A percentile compares a stretch with the other conserved stretches of the same genome.
Evolutionary conservation across 1,140 invertebrate species (phyloP).

Genomic region (Brachionus rotundiformis): DNA sequence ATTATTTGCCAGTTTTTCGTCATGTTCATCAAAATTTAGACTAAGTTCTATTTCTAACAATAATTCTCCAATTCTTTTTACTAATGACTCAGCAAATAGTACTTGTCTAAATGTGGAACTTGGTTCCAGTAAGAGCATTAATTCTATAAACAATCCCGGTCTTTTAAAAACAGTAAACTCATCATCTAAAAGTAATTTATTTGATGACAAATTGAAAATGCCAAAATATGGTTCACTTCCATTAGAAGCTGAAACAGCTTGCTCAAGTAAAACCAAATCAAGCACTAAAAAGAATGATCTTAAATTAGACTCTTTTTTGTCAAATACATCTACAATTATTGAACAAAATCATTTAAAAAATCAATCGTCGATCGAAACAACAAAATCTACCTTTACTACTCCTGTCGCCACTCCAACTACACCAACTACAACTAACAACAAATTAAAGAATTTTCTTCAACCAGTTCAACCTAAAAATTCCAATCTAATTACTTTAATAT

Average conservation of each 20-base stretch:
- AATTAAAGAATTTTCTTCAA: constrained; percentile 7
- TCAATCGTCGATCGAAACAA: not conserved
- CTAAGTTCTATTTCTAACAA: constrained; percentile 60
- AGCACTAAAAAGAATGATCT: not conserved
- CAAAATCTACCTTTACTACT: not conserved
- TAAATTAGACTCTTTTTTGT: not conserved
- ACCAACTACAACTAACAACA: constrained; percentile 12
- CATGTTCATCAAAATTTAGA: constrained; percentile 84
- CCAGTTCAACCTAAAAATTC: not conserved
- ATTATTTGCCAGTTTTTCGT: constrained; percentile 78
- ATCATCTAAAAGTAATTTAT: not conserved
- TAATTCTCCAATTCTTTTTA: constrained; percentile 56
- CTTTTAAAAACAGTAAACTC: not conserved
- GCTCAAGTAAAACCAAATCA: not conserved
- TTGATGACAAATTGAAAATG: not conserved
- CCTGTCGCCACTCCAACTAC: not conserved
- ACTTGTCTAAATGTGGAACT: not conserved
- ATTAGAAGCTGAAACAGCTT: not conserved
- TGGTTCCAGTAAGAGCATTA: constrained; percentile 10
- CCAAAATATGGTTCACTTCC: not conserved
- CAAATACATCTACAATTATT: not conserved
- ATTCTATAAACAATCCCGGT: constrained; percentile 21
- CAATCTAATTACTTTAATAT: not conserved
- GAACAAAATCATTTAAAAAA: not conserved
- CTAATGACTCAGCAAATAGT: constrained; percentile 16